A percentile compares a stretch with the other conserved stretches of the same genome.
Evolutionary conservation across 1,140 invertebrate genomes (phyloP).

Genomic region (Parapsyche elsis): DNA sequence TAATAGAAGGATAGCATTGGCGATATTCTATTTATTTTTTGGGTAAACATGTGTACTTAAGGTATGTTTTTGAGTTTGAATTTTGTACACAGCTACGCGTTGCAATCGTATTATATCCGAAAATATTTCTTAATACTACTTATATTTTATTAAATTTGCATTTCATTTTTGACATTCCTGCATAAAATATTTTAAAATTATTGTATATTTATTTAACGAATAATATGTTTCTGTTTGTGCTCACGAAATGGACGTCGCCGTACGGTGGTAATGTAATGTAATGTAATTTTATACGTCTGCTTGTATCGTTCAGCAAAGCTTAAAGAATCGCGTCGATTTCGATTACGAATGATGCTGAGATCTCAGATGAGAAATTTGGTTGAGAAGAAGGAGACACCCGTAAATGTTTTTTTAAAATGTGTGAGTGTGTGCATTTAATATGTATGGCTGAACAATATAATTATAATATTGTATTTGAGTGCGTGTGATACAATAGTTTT

Average conservation of each 20-base stretch:
- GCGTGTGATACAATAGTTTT: too few species aligned
- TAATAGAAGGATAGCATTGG: too few species aligned
- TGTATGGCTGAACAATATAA: not conserved
- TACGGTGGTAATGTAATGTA: slow-evolving; percentile 3
- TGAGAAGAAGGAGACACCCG: not conserved
- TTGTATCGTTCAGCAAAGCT: slow-evolving; percentile 46
- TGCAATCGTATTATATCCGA: too few species aligned
- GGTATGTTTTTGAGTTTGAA: too few species aligned
- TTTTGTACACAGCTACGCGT: too few species aligned
- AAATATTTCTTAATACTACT: too few species aligned
- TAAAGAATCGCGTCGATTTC: slow-evolving; percentile 54
- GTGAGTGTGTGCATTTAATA: not conserved
- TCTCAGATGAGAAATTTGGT: slow-evolving; percentile 26
- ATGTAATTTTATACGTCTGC: too few species aligned
- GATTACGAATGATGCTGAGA: slow-evolving; percentile 54
- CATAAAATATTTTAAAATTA: slow-evolving; percentile 18
- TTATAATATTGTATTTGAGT: not conserved
- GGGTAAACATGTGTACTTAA: too few species aligned
- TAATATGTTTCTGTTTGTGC: slow-evolving; percentile 9
- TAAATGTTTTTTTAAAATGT: not conserved
- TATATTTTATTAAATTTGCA: too few species aligned
- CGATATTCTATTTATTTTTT: too few species aligned
- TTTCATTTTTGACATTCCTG: slow-evolving; percentile 5
- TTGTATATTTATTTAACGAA: not conserved
- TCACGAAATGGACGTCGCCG: not conserved